phyloP scores from a whole-genome alignment of 2,113 vertebrate genomes.

The Hepsetus odoe region DNA sequence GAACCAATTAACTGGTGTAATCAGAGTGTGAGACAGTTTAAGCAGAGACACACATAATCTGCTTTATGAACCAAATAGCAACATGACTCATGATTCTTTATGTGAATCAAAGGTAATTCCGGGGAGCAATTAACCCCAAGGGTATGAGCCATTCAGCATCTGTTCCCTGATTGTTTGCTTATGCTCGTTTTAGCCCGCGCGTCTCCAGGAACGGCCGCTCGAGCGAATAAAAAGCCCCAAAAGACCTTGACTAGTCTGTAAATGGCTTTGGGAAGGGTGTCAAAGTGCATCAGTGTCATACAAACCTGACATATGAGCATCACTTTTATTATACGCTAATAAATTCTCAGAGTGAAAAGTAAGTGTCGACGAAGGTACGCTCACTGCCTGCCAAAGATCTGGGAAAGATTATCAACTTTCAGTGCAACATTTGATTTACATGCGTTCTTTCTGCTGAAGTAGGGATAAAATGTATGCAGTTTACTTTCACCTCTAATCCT shows the following conservation, averaged over 20 bases:
- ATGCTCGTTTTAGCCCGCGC: constrained; percentile 7
- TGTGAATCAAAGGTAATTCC: constrained; percentile 30
- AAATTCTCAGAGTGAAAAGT: neutral
- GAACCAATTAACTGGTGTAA: constrained; percentile 35
- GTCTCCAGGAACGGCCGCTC: constrained; percentile 15
- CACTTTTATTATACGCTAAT: constrained; percentile 26
- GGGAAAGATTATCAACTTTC: too few species aligned
- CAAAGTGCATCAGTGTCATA: constrained; percentile 29
- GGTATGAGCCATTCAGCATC: constrained; percentile 33
- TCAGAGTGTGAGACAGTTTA: constrained; percentile 16
- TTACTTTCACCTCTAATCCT: too few species aligned
- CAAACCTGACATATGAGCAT: constrained; percentile 5
- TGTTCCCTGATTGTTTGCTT: constrained; percentile 39
- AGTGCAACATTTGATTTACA: too few species aligned
- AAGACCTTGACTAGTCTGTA: constrained; percentile 37
- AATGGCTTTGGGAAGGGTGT: constrained; percentile 38
- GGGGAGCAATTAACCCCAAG: constrained; percentile 33
- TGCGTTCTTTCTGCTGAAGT: too few species aligned
- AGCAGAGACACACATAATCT: constrained; percentile 27
- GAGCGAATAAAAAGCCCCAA: constrained; percentile 24
- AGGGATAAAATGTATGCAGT: too few species aligned
- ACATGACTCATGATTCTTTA: constrained; percentile 38
- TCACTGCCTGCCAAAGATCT: too few species aligned
- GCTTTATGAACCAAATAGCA: constrained; percentile 34
- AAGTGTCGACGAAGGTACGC: neutral